Conservation (phyloP, 2,888 invertebrate species). For the Luperina nickerlii region DNA sequence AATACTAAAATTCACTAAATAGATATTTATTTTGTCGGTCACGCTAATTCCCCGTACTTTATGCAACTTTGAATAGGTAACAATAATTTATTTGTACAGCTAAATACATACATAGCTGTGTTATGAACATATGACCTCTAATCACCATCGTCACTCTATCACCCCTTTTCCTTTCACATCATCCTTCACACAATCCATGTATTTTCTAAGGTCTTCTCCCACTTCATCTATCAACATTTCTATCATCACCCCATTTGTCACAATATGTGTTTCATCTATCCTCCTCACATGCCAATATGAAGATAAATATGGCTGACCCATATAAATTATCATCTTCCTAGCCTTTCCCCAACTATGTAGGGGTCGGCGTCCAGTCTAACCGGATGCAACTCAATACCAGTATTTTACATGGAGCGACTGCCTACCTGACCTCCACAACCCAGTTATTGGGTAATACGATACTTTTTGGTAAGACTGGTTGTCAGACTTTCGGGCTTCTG, state of each 20-base stretch:
- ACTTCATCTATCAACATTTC: not conserved
- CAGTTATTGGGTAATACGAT: too few relatives aligned
- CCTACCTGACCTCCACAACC: too few relatives aligned
- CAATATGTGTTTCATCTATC: not conserved
- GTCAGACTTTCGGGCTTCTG: too few relatives aligned
- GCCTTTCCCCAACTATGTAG: too few relatives aligned
- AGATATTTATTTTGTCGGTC: conserved; percentile 27
- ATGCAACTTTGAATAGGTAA: conserved; percentile 14
- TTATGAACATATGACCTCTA: not conserved
- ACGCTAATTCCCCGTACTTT: conserved; percentile 34
- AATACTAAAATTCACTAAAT: conserved; percentile 5
- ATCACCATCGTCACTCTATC: not conserved
- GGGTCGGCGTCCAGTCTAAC: too few relatives aligned
- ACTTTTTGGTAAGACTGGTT: too few relatives aligned
- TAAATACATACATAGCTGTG: not conserved
- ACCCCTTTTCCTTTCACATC: not conserved
- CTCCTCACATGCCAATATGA: not conserved
- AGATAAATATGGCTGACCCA: not conserved
- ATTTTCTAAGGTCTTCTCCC: not conserved
- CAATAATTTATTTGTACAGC: not conserved
- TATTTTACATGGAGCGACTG: too few relatives aligned
- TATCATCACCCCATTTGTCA: not conserved
- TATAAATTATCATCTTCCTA: too few relatives aligned
- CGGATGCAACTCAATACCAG: too few relatives aligned
- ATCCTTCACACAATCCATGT: not conserved